Percentiles rank a stretch among this genome's conserved stretches.
phyloP scores from a whole-genome alignment of 2,888 invertebrate genomes.

The Exephanes ischioxanthus region DNA sequence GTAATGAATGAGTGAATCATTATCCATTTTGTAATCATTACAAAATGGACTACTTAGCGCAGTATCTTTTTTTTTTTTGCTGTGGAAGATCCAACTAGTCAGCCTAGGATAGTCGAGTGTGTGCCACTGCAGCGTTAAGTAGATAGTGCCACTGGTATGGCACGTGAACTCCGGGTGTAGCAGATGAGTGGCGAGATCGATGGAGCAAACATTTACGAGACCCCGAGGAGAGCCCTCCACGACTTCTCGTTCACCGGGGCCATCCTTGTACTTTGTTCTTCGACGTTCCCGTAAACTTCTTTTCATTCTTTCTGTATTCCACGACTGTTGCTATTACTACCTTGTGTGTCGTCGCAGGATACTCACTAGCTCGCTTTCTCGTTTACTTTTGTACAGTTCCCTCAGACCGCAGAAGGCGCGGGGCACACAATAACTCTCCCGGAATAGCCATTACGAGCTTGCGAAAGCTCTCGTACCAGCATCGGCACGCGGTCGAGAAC shows the following conservation, averaged over 20 bases:
- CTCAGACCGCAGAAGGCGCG: constrained; percentile 15
- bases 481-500: background rate
- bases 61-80: constrained; percentile 12
- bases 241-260: constrained; percentile 26
- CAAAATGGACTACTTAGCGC: no score
- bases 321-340: constrained; percentile 43
- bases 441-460: constrained; percentile 53
- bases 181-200: constrained; percentile 43
- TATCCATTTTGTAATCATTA: no score
- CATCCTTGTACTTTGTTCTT: constrained; percentile 32
- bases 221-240: constrained; percentile 29
- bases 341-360: constrained; percentile 24
- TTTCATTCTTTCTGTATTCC: constrained; percentile 23
- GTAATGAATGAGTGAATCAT: no score
- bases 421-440: constrained; percentile 25
- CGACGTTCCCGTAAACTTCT: constrained; percentile 51
- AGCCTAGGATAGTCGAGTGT: background rate
- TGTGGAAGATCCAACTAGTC: background rate
- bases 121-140: constrained; percentile 21
- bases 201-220: constrained; percentile 64
- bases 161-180: constrained; percentile 24
- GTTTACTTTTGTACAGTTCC: background rate
- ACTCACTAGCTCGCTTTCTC: constrained; percentile 10
- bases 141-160: constrained; percentile 14
- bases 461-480: constrained; percentile 54